Percentiles rank a stretch among this genome's conserved stretches.
These are phyloP conservation scores for Ashinkailepas kermadecensis DNA, from an alignment of 2,888 invertebrate genomes.

Conservation along the genomic window DNA sequence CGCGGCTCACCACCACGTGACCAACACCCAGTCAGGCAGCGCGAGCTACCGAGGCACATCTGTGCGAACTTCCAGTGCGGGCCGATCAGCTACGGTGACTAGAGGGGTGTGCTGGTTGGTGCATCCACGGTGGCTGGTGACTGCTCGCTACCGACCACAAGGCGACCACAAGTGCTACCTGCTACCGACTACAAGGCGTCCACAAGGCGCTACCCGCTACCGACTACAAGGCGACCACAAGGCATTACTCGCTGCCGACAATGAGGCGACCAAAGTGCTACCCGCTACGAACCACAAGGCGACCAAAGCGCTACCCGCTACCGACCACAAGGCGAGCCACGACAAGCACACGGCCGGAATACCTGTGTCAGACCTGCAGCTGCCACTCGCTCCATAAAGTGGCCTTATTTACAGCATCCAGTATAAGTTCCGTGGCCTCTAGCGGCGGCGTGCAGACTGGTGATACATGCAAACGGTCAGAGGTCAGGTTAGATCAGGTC, in stretches of 20 bases:
- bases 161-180: too few relatives aligned
- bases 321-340: not conserved
- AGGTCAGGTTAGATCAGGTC: not conserved
- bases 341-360: not conserved
- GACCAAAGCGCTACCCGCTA: too few relatives aligned
- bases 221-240: not conserved
- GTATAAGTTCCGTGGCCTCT: not conserved
- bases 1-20: too few relatives aligned
- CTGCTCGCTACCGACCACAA: too few relatives aligned
- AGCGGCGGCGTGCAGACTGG: not conserved
- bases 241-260: not conserved
- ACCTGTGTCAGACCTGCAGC: not conserved
- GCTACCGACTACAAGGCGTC: too few relatives aligned
- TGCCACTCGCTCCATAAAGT: slow-evolving; percentile 9
- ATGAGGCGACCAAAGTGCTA: not conserved
- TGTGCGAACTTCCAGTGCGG: too few relatives aligned
- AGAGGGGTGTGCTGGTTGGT: too few relatives aligned
- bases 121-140: too few relatives aligned
- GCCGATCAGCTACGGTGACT: too few relatives aligned
- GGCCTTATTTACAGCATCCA: not conserved
- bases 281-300: too few relatives aligned
- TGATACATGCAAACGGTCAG: not conserved
- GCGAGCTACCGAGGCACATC: too few relatives aligned
- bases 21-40: too few relatives aligned
- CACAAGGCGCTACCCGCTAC: not conserved